These are phyloP conservation scores for Dermochelys coriacea DNA, from an alignment of 2,797 vertebrate genomes.

Conservation along the genomic window DNA sequence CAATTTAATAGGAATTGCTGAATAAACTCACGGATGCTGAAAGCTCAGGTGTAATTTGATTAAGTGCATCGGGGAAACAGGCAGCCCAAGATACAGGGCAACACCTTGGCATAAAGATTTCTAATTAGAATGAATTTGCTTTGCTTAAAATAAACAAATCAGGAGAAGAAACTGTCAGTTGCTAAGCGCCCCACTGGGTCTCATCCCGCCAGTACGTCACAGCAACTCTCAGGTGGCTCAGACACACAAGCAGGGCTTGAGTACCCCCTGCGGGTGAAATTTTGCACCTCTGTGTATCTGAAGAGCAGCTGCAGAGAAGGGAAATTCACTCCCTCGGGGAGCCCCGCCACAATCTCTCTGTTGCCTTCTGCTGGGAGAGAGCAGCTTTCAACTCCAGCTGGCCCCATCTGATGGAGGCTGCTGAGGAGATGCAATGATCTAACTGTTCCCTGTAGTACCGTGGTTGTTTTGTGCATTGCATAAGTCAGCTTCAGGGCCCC, in stretches of 20 bases:
- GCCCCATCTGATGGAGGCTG: not conserved
- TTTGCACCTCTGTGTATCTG: not conserved
- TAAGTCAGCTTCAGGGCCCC: not conserved
- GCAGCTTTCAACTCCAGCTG: not conserved
- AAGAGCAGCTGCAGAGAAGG: not conserved
- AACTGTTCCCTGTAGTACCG: not conserved
- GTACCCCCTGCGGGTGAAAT: not conserved
- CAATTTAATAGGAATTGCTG: not conserved
- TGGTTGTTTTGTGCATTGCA: not conserved
- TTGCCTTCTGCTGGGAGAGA: not conserved
- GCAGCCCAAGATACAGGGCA: not conserved
- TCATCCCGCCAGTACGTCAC: not conserved
- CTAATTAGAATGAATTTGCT: conserved; percentile 70
- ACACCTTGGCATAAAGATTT: conserved; percentile 14
- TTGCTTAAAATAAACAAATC: conserved; percentile 75
- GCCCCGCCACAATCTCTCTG: not conserved
- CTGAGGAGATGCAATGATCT: not conserved
- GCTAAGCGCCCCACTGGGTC: not conserved
- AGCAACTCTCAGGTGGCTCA: not conserved
- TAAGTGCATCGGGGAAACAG: conserved; percentile 18
- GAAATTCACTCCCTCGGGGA: not conserved
- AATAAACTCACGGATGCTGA: not conserved
- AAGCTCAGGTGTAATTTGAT: conserved; percentile 9
- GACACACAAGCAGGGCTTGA: not conserved
- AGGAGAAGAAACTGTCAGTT: conserved; percentile 59